phyloP scores from a whole-genome alignment of 2,888 invertebrate species.

The Unio delphinus region DNA sequence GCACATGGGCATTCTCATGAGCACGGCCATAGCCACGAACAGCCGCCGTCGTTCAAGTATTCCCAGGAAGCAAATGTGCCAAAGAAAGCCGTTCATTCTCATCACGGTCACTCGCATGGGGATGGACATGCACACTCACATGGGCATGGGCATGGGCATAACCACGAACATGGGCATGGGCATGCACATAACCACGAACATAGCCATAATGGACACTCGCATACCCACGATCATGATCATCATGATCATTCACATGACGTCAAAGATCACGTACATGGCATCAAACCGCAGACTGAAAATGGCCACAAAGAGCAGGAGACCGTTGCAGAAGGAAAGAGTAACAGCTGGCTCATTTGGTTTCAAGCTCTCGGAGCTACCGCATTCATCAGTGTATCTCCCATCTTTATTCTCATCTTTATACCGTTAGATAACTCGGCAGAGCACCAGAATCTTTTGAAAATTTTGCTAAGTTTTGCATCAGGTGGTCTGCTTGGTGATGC shows the following conservation, averaged over 20 bases:
- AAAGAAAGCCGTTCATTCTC: constrained; percentile 10
- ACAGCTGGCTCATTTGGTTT: constrained; percentile 77
- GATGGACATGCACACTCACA: constrained; percentile 20
- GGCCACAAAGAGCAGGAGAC: not conserved
- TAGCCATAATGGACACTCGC: constrained; percentile 45
- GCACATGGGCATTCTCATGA: too few species aligned
- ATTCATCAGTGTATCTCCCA: constrained; percentile 95
- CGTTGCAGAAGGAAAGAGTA: constrained; percentile 65
- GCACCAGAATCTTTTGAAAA: constrained; percentile 89
- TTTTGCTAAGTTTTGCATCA: constrained; percentile 74
- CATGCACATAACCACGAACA: constrained; percentile 42
- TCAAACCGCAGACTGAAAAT: constrained; percentile 3
- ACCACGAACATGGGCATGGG: constrained; percentile 40
- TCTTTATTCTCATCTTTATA: constrained; percentile 91
- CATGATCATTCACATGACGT: constrained; percentile 29
- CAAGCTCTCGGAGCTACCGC: constrained; percentile 91
- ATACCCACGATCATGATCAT: constrained; percentile 33
- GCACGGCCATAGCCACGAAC: constrained; percentile 69
- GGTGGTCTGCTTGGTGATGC: constrained; percentile 95
- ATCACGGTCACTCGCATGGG: constrained; percentile 18
- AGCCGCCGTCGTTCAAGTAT: constrained; percentile 87
- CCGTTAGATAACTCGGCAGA: constrained; percentile 85
- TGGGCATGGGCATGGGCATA: constrained; percentile 24
- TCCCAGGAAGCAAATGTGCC: constrained; percentile 80
- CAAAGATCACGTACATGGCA: constrained; percentile 16